Evolutionary conservation across 1,140 invertebrate genomes (phyloP).

Genomic region (Dryas iulia): DNA sequence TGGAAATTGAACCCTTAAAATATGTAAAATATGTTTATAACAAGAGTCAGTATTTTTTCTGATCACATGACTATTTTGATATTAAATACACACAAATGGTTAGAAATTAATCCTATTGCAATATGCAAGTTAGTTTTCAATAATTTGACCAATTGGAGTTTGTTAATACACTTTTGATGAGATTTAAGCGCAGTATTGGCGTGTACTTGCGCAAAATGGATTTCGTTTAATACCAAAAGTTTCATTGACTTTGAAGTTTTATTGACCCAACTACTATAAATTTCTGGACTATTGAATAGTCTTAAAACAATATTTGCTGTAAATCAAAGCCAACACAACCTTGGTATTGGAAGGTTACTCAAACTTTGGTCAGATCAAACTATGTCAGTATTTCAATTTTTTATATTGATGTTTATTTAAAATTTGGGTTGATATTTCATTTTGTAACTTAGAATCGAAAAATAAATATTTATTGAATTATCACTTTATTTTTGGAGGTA

Average conservation of each 20-base stretch:
- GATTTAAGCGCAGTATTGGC: conserved; percentile 11
- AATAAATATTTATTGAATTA: too few species aligned
- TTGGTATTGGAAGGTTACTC: conserved; percentile 5
- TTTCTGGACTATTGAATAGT: conserved; percentile 2
- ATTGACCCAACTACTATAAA: conserved; percentile 10
- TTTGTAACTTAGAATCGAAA: background rate
- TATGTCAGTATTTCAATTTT: background rate
- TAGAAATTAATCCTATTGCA: background rate
- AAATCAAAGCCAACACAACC: conserved; percentile 16
- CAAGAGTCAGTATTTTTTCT: too few species aligned
- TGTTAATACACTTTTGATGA: background rate
- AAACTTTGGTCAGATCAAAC: background rate
- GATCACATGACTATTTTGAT: too few species aligned
- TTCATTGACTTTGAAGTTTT: conserved; percentile 7
- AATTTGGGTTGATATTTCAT: background rate
- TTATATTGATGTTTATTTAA: background rate
- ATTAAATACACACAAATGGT: too few species aligned
- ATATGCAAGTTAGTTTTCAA: conserved; percentile 1
- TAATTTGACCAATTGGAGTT: conserved; percentile 6
- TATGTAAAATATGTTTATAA: too few species aligned
- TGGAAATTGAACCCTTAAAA: too few species aligned
- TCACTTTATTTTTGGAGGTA: too few species aligned
- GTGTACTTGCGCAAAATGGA: conserved; percentile 11
- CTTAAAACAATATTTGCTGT: conserved; percentile 13
- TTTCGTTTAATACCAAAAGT: conserved; percentile 10